Percentiles rank a stretch among this genome's conserved stretches.
These are phyloP conservation scores for Paradoxurus hermaphroditus DNA, from an alignment of 2,113 vertebrate species.

Conservation along the genomic window DNA sequence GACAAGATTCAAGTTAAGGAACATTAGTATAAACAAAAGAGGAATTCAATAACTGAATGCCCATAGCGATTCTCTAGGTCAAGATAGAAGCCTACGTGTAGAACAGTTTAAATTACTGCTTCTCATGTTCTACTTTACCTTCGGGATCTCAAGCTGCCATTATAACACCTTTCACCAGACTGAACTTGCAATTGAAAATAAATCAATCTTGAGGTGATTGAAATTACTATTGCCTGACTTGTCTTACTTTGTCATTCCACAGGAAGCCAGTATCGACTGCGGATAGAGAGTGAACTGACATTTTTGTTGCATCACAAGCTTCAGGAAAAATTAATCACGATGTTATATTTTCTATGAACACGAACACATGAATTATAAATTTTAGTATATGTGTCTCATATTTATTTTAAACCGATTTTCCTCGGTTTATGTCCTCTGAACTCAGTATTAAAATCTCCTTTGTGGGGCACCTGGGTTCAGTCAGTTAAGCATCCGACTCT, in stretches of 20 bases:
- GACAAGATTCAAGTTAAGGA: slow-evolving; percentile 26
- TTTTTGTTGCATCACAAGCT: not conserved
- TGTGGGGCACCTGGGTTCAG: too few species aligned
- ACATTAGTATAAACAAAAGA: slow-evolving; percentile 34
- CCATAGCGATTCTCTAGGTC: not conserved
- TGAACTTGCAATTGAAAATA: slow-evolving; percentile 59
- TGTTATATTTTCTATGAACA: not conserved
- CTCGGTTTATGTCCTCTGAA: not conserved
- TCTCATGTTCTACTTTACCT: slow-evolving; percentile 24
- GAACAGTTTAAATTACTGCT: slow-evolving; percentile 47
- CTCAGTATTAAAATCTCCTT: not conserved
- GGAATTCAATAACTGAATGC: not conserved
- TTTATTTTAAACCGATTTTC: not conserved
- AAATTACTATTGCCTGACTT: slow-evolving; percentile 52
- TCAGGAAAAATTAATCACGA: not conserved
- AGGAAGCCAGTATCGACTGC: not conserved
- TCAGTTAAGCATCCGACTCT: too few species aligned
- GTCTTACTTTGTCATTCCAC: slow-evolving; percentile 29
- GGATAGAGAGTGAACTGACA: not conserved
- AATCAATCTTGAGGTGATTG: slow-evolving; percentile 67
- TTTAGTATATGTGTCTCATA: not conserved
- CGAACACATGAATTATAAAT: not conserved
- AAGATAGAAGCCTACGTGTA: not conserved
- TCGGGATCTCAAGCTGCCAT: not conserved
- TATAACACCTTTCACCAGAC: slow-evolving; percentile 46